Conservation (phyloP, 2,113 vertebrate species). For the Tonatia bakeri region DNA sequence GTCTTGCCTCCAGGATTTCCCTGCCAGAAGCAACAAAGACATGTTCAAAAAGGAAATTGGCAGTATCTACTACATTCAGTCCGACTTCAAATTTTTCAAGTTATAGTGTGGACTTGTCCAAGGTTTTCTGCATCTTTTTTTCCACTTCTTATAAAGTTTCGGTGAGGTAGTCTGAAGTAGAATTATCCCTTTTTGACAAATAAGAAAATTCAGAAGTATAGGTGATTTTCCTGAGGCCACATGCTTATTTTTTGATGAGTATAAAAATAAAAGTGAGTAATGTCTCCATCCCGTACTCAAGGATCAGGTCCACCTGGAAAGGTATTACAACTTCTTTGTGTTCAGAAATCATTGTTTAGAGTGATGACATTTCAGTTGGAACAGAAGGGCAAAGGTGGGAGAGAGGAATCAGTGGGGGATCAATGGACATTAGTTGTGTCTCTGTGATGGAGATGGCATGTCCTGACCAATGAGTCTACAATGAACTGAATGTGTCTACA, state of each 20-base stretch:
- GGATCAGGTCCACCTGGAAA: not conserved
- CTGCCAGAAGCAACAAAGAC: slow-evolving; percentile 55
- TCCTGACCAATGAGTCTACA: not conserved
- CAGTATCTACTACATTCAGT: not conserved
- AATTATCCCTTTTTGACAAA: not conserved
- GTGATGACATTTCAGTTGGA: not conserved
- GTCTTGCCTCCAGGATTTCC: slow-evolving; percentile 91
- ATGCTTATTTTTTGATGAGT: not conserved
- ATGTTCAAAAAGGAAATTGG: not conserved
- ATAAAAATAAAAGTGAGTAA: not conserved
- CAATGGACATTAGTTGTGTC: not conserved
- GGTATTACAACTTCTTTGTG: not conserved
- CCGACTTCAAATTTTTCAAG: not conserved
- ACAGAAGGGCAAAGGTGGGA: not conserved
- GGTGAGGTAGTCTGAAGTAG: not conserved
- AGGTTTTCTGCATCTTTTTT: not conserved
- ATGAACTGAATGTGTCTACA: not conserved
- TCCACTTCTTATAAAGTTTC: not conserved
- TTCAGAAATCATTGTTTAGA: not conserved
- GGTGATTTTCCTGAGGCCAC: not conserved
- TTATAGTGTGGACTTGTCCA: not conserved
- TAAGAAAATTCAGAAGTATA: not conserved
- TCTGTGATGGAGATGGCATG: rapidly evolving
- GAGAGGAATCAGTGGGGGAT: not conserved
- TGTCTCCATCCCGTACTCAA: not conserved